Base-by-base conservation (phyloP, 2,888 invertebrate species). In the Capitulum mitella region DNA sequence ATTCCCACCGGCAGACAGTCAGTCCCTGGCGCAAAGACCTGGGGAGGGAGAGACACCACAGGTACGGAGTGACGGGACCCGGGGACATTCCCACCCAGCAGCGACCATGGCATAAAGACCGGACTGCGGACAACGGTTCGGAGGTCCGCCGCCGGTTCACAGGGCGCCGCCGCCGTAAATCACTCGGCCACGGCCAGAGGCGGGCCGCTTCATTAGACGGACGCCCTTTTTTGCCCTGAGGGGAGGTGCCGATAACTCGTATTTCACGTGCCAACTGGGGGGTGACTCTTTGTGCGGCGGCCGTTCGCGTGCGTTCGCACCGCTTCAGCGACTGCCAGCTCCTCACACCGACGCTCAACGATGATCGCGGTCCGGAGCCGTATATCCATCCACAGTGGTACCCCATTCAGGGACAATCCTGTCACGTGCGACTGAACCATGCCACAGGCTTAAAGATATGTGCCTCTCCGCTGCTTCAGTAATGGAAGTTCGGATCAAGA, bases 241-340 rank as follows among this genome's bases (percentile, higher is more conserved):
- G 61, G 61, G 61, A 29, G 61, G 61, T 12, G 61, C 61, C 32
- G 61, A 61, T 61, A 61, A 61, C 29, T 32, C 61, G 61, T 61
- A 61, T 61, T 61, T 61, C 61, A 61, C 61, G 61, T 61, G 61
- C 61, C 3, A 32, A 32, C 32, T 6, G 61, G n/a, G 32, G 61
- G 32, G 14, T 32, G 32, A 3, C 14, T 26, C 61, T 61, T 61
- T 61, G 61, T 61, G 61, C 29, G 29, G 3, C 29, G 12, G 10
- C 61, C 14, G 61, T 61, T 61, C 10, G 61, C 61, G 61, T 61
- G 61, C 29, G 29, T 26, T 32, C 29, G 32, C 61, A 61, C 29
- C 61, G 29, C 61, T 61, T 26, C 14, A 61, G 26, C 32, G 61
- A 32, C 29, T 54, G 54, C 29, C 3, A 3, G 29, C 14, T 61